phyloP scores from a whole-genome alignment of 2,888 invertebrate species.

The Brachyptera risi region DNA sequence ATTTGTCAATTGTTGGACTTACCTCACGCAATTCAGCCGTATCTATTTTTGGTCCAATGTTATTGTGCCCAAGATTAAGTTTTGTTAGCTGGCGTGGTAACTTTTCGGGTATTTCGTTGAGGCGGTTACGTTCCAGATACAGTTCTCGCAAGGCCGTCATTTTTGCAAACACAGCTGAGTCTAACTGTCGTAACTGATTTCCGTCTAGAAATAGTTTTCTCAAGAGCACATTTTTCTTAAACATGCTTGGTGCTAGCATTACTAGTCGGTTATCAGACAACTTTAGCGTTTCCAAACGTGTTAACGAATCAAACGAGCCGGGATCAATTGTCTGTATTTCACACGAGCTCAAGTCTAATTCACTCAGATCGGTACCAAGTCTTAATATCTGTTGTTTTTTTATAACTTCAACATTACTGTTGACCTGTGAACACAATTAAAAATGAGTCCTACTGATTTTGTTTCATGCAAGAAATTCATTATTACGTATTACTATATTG shows the following conservation, averaged over 20 bases:
- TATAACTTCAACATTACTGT: no score
- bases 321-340: conserved; percentile 12
- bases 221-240: conserved; percentile 11
- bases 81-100: conserved; percentile 17
- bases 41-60: background rate
- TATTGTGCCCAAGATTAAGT: conserved; percentile 20
- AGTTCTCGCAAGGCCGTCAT: conserved; percentile 10
- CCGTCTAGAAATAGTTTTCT: conserved; percentile 12
- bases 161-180: conserved; percentile 10
- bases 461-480: no score
- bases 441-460: no score
- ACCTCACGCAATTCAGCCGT: background rate
- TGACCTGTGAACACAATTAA: no score
- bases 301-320: conserved; percentile 20
- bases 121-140: conserved; percentile 21
- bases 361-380: no score
- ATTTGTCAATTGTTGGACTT: no score
- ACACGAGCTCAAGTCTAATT: conserved; percentile 25
- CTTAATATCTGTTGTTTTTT: no score
- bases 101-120: conserved; percentile 12
- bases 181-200: conserved; percentile 21
- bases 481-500: no score
- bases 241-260: conserved; percentile 1
- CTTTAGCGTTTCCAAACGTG: conserved; percentile 2
- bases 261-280: conserved; percentile 23